Percentiles rank a stretch among this genome's conserved stretches.
Evolutionary conservation across 2,113 vertebrate species (phyloP).

Genomic region (Phylloscopus trochiloides): DNA sequence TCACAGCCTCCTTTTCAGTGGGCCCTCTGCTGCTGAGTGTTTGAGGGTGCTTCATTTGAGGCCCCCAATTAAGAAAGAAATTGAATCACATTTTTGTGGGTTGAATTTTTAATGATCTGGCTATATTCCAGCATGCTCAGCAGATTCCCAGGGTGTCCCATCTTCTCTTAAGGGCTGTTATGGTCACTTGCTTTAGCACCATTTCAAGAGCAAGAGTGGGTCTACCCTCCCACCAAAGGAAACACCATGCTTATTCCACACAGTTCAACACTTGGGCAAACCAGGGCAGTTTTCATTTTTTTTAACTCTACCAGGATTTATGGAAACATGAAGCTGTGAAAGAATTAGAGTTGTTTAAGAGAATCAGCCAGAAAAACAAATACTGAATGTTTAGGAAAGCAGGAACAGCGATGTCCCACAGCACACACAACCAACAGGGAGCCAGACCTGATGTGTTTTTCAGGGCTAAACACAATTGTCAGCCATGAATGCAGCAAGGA

Average conservation of each 20-base stretch:
- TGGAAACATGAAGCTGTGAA: not conserved
- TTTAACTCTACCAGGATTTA: not conserved
- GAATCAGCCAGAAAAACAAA: not conserved
- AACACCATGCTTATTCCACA: rapidly evolving
- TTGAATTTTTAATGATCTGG: not conserved
- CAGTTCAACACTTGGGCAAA: not conserved
- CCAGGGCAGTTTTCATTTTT: not conserved
- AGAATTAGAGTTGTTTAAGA: not conserved
- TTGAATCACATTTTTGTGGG: not conserved
- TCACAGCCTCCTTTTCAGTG: not conserved
- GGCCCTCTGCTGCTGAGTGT: not conserved
- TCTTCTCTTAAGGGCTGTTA: not conserved
- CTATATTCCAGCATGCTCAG: not conserved
- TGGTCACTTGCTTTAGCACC: not conserved
- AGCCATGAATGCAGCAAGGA: not conserved
- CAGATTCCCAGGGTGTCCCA: not conserved
- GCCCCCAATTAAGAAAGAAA: not conserved
- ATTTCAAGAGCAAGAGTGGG: not conserved
- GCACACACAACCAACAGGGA: not conserved
- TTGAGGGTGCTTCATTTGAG: not conserved
- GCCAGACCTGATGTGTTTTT: not conserved
- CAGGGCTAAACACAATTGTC: not conserved
- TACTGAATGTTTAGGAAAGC: not conserved
- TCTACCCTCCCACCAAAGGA: not conserved
- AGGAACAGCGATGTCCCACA: not conserved